These are phyloP conservation scores for Oryctes rhinoceros DNA, from an alignment of 1,140 invertebrate species.

Conservation along the genomic window DNA sequence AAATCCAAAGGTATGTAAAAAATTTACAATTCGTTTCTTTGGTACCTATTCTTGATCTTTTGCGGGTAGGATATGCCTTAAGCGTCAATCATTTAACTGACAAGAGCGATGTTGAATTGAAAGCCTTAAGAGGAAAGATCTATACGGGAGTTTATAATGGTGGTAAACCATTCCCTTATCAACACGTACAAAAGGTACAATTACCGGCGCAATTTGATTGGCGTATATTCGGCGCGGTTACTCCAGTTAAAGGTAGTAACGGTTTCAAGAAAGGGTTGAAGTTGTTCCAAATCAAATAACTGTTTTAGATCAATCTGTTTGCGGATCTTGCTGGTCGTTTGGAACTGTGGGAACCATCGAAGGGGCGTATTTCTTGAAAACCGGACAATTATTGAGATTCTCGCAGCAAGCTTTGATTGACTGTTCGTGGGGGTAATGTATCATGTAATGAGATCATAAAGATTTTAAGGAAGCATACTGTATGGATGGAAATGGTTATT, in stretches of 20 bases:
- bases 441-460: too few relatives aligned
- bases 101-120: constrained; percentile 79
- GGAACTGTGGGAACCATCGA: constrained; percentile 93
- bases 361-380: constrained; percentile 88
- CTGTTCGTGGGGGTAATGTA: constrained; percentile 70
- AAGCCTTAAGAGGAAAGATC: constrained; percentile 78
- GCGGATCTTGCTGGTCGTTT: constrained; percentile 97
- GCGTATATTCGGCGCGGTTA: constrained; percentile 91
- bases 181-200: constrained; percentile 56
- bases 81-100: constrained; percentile 91
- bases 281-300: background rate
- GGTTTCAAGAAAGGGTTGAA: background rate
- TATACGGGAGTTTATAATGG: constrained; percentile 76
- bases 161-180: constrained; percentile 80
- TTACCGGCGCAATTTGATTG: constrained; percentile 84
- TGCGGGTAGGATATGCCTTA: constrained; percentile 72
- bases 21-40: constrained; percentile 62
- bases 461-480: too few relatives aligned
- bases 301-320: constrained; percentile 85
- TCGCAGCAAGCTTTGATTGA: constrained; percentile 94
- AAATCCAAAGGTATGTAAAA: constrained; percentile 48
- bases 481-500: too few relatives aligned
- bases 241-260: constrained; percentile 84
- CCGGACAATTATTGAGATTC: constrained; percentile 80
- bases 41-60: too few relatives aligned